Conservation (phyloP, 2,797 vertebrate genomes). For the Spinibarbus caldwelli region DNA sequence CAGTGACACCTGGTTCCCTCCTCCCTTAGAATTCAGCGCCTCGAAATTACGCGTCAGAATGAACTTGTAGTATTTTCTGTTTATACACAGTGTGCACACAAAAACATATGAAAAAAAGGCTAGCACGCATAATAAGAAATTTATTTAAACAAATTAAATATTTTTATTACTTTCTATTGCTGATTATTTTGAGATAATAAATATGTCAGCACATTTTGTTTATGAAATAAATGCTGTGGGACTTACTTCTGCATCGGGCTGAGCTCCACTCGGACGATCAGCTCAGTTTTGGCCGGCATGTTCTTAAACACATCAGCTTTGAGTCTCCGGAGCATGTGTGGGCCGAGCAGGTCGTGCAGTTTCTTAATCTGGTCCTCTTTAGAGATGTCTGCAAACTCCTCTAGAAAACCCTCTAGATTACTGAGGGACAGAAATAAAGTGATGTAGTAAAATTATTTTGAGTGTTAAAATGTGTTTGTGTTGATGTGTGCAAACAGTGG, state of each 20-base stretch:
- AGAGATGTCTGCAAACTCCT: conserved; percentile 96
- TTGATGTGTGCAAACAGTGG: not conserved
- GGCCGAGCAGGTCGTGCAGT: conserved; percentile 92
- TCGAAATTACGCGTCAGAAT: conserved; percentile 97
- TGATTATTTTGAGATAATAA: not conserved
- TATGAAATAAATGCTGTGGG: not conserved
- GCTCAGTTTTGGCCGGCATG: conserved; percentile 95
- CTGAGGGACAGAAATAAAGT: conserved; percentile 65
- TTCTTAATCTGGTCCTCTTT: conserved; percentile 99
- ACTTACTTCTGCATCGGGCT: conserved; percentile 96
- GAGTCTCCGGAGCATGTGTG: conserved; percentile 91
- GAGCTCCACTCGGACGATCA: conserved; percentile 94
- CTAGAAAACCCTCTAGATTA: conserved; percentile 94
- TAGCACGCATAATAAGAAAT: not conserved
- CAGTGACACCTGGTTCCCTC: conserved; percentile 96
- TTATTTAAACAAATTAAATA: not conserved
- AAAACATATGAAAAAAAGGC: not conserved
- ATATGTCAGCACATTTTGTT: not conserved
- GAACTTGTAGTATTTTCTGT: conserved; percentile 97
- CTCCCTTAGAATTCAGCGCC: conserved; percentile 93
- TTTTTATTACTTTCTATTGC: not conserved
- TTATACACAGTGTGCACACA: conserved; percentile 39
- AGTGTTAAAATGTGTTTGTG: not conserved
- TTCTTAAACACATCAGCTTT: conserved; percentile 98
- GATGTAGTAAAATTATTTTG: not conserved